Percentiles rank a stretch among this genome's conserved stretches.
Conservation (phyloP, 1,140 invertebrate species). For the Leptinotarsa defecta region DNA sequence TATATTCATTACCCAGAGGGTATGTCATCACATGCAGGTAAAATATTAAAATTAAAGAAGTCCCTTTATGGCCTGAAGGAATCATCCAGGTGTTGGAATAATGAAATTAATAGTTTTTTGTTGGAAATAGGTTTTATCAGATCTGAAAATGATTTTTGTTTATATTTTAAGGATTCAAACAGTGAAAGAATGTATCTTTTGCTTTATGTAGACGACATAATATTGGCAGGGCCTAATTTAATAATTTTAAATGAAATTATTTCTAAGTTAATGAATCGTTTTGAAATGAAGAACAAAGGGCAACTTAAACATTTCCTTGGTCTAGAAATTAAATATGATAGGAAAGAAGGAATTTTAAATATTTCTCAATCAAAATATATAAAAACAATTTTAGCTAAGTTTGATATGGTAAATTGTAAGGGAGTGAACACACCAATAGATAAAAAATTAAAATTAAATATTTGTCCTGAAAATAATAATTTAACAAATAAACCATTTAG, state of each 20-base stretch:
- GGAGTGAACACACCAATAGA: slow-evolving; percentile 27
- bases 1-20: too few relatives aligned
- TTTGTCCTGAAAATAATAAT: slow-evolving; percentile 1
- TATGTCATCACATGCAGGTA: too few relatives aligned
- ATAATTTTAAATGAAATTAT: slow-evolving; percentile 17
- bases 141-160: slow-evolving; percentile 26
- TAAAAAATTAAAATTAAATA: slow-evolving; percentile 17
- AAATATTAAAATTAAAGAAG: too few relatives aligned
- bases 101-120: slow-evolving; percentile 14
- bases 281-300: slow-evolving; percentile 36
- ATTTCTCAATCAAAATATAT: slow-evolving; percentile 31
- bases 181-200: slow-evolving; percentile 30
- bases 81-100: too few relatives aligned
- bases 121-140: too few relatives aligned
- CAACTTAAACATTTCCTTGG: slow-evolving; percentile 33
- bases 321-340: slow-evolving; percentile 34
- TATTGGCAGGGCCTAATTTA: slow-evolving; percentile 26
- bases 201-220: slow-evolving; percentile 37
- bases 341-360: slow-evolving; percentile 29
- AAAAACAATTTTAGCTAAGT: slow-evolving; percentile 10
- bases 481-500: not conserved
- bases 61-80: too few relatives aligned
- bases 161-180: slow-evolving; percentile 21
- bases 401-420: slow-evolving; percentile 26
- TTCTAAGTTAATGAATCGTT: slow-evolving; percentile 31